Percentiles rank a stretch among this genome's conserved stretches.
Conservation (phyloP, 1,140 invertebrate genomes). For the Drosophila punjabiensis region DNA sequence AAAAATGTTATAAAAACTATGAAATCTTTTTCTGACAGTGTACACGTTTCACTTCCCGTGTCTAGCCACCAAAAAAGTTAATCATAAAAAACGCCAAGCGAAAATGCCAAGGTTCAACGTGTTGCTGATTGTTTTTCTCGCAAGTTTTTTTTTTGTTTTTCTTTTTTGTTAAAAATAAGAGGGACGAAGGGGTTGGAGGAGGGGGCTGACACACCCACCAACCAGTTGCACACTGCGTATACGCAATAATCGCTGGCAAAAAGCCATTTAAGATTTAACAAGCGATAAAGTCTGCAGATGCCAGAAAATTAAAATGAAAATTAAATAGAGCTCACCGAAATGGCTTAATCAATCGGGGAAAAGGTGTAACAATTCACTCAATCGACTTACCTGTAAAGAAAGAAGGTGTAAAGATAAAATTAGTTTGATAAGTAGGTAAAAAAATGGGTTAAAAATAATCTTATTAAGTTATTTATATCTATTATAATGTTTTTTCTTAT, state of each 20-base stretch:
- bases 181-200: neutral
- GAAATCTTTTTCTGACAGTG: neutral
- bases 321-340: slow-evolving; percentile 33
- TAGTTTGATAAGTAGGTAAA: slow-evolving; percentile 2
- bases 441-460: neutral
- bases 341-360: neutral
- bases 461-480: neutral
- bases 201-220: slow-evolving; percentile 14
- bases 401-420: slow-evolving; percentile 2
- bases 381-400: slow-evolving; percentile 65
- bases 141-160: neutral
- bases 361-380: neutral
- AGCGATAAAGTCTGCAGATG: neutral
- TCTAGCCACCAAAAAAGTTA: slow-evolving; percentile 53
- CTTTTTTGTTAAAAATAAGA: slow-evolving; percentile 7
- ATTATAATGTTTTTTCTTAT: neutral
- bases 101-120: slow-evolving; percentile 73
- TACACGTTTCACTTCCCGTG: slow-evolving; percentile 1
- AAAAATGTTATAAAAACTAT: neutral
- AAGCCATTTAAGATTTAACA: slow-evolving; percentile 13
- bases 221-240: slow-evolving; percentile 66
- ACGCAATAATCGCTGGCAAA: slow-evolving; percentile 40
- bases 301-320: neutral
- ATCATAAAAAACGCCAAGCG: slow-evolving; percentile 49
- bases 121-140: slow-evolving; percentile 72